Base-by-base conservation (phyloP, 2,888 invertebrate species). In the Diogma glabrata region DNA sequence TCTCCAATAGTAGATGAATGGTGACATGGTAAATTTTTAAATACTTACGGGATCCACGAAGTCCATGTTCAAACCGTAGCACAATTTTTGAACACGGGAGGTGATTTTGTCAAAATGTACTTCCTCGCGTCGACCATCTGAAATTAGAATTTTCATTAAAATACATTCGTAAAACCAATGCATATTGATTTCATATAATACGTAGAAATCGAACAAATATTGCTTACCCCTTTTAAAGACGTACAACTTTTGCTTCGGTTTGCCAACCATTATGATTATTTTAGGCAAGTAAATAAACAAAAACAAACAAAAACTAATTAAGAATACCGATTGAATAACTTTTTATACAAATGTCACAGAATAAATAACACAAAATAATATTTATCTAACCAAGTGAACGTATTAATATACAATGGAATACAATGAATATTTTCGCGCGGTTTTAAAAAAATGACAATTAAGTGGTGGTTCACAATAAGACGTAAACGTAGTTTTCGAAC, bases 81-180 rank as follows among this genome's bases (percentile, higher is more conserved):
- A 95, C 52, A 97, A 75, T 65, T 96, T 96, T 62, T 87, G 83
- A 47, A 99, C 91, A 61, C 97, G 77, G 1, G 92, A 92, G 1
- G 97, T 97, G 54, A 99, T 99, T 76, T 99, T 99, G 70, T 99
- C 97, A 65, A 96, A 87, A 70, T 93, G 91, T 2, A 97, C 88
- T 59, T 84, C 84, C 67, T 99, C 96, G 64, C 84, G 81, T 50
- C 90, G 77, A 0, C 95, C 94, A 76, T 86, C 93, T 90, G 16
- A 9, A 26, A 24, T 6, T 24, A 46, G 16, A 9, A 9, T 24
- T 22, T 45, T 7, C 22, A 45, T 22, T 14, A 22, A 4, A 19
- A 16, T 4, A 23, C 10, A 23, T 16, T 10, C 14, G 16, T 9
- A n/a, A n/a, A 7, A 8, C 22, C n/a, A 16, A 26, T 17, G 20